A percentile compares a stretch with the other conserved stretches of the same genome.
Evolutionary conservation across 2,888 invertebrate species (phyloP).

Genomic region (Ichneumon xanthorius): DNA sequence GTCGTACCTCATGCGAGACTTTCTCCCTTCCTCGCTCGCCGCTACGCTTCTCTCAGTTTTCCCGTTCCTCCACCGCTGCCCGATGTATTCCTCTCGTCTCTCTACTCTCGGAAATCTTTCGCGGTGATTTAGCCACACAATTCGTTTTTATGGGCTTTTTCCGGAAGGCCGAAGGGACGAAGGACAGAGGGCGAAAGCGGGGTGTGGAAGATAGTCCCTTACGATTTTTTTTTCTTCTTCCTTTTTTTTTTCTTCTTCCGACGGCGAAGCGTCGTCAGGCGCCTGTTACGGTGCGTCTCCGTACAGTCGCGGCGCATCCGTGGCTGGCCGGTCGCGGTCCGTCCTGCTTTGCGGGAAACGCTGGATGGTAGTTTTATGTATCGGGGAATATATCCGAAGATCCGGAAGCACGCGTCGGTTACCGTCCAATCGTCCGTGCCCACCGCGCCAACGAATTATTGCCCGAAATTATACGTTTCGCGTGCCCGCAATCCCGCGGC

Average conservation of each 20-base stretch:
- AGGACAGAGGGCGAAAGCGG: constrained; percentile 51
- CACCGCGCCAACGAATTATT: constrained; percentile 74
- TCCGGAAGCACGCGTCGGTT: constrained; percentile 81
- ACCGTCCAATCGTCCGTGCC: constrained; percentile 79
- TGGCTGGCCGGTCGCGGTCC: background rate
- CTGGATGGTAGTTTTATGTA: constrained; percentile 21
- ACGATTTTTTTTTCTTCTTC: constrained; percentile 48
- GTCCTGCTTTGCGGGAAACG: constrained; percentile 6
- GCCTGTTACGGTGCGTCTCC: background rate
- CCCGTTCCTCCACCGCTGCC: constrained; percentile 32
- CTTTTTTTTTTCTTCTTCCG: constrained; percentile 19
- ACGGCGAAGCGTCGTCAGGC: constrained; percentile 50
- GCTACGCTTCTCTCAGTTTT: constrained; percentile 33
- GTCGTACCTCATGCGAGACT: constrained; percentile 67
- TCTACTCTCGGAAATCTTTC: constrained; percentile 70
- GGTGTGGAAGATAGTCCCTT: constrained; percentile 57
- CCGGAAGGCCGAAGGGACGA: constrained; percentile 57
- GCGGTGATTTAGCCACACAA: constrained; percentile 76
- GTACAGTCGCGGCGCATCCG: background rate
- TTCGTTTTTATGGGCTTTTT: constrained; percentile 76
- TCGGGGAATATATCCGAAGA: constrained; percentile 62
- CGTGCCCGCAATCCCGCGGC: constrained; percentile 63
- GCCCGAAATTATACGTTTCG: constrained; percentile 78
- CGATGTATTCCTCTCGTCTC: constrained; percentile 64
- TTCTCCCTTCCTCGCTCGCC: constrained; percentile 45